Evolutionary conservation across 2,888 invertebrate genomes (phyloP).

Genomic region (Camptogramma bilineatum): DNA sequence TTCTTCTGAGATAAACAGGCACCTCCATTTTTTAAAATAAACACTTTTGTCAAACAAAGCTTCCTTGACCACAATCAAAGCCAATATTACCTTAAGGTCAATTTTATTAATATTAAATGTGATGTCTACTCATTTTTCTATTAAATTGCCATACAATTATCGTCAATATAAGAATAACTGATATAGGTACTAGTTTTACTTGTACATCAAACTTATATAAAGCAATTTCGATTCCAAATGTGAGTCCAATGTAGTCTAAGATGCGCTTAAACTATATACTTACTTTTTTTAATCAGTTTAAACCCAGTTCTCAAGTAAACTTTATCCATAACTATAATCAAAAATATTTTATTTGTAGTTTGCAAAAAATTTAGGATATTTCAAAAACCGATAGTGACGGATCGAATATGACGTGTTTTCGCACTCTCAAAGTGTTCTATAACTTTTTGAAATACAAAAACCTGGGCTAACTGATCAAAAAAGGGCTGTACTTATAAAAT

Average conservation of each 20-base stretch:
- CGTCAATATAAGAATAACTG: not conserved
- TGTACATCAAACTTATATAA: slow-evolving; percentile 16
- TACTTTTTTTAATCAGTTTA: not conserved
- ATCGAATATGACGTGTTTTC: too few species aligned
- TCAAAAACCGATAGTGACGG: too few species aligned
- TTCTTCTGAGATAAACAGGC: not conserved
- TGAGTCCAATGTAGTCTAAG: not conserved
- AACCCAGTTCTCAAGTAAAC: not conserved
- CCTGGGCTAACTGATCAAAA: too few species aligned
- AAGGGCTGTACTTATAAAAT: too few species aligned
- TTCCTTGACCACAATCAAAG: not conserved
- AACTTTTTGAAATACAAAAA: too few species aligned
- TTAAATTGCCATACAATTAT: not conserved
- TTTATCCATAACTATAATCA: not conserved
- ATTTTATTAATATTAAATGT: not conserved
- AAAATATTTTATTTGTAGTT: not conserved
- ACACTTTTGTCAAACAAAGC: not conserved
- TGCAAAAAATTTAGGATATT: too few species aligned
- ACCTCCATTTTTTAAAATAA: not conserved
- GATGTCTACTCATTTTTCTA: slow-evolving; percentile 13
- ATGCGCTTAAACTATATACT: not conserved
- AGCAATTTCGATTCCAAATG: not conserved
- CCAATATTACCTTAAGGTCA: not conserved
- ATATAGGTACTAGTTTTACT: slow-evolving; percentile 24
- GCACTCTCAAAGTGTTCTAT: too few species aligned